These are phyloP conservation scores for Drosophila falleni DNA, from an alignment of 2,888 invertebrate species.

Conservation along the genomic window DNA sequence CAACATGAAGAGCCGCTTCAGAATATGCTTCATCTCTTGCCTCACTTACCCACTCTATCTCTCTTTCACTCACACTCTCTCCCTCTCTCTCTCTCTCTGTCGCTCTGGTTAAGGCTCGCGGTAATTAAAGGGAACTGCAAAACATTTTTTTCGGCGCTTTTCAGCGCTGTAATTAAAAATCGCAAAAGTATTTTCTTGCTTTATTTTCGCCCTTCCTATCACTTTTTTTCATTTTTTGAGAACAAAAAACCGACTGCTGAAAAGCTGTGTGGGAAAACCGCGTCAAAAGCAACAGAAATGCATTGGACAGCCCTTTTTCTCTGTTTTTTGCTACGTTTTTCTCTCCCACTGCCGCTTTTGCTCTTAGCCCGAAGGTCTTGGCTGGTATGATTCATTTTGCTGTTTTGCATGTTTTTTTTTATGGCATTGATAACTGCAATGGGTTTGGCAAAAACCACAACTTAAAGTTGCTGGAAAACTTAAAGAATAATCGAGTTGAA, in stretches of 20 bases:
- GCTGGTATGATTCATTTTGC: conserved; percentile 21
- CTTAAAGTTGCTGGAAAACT: conserved; percentile 37
- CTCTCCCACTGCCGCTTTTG: not conserved
- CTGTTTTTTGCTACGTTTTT: not conserved
- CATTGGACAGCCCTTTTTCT: conserved; percentile 54
- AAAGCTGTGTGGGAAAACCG: conserved; percentile 73
- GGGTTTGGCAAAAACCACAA: conserved; percentile 36
- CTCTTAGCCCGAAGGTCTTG: conserved; percentile 36
- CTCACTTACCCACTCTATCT: conserved; percentile 11
- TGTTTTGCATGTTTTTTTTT: conserved; percentile 29
- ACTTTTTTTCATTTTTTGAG: conserved; percentile 34
- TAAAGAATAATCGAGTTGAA: not conserved
- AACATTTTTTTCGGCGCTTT: conserved; percentile 73
- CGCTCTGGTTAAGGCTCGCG: conserved; percentile 48
- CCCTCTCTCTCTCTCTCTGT: not conserved
- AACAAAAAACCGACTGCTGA: conserved; percentile 57
- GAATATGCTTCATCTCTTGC: conserved; percentile 34
- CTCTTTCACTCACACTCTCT: conserved; percentile 2
- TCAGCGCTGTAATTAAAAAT: conserved; percentile 80
- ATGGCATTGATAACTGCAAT: conserved; percentile 68
- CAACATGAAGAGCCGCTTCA: conserved; percentile 38
- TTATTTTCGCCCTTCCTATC: conserved; percentile 16
- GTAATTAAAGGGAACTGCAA: conserved; percentile 75
- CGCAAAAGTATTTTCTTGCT: conserved; percentile 65
- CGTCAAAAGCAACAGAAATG: conserved; percentile 79